Base-by-base conservation (phyloP, 2,797 vertebrate species). In the Schizopygopsis pylzovi region DNA sequence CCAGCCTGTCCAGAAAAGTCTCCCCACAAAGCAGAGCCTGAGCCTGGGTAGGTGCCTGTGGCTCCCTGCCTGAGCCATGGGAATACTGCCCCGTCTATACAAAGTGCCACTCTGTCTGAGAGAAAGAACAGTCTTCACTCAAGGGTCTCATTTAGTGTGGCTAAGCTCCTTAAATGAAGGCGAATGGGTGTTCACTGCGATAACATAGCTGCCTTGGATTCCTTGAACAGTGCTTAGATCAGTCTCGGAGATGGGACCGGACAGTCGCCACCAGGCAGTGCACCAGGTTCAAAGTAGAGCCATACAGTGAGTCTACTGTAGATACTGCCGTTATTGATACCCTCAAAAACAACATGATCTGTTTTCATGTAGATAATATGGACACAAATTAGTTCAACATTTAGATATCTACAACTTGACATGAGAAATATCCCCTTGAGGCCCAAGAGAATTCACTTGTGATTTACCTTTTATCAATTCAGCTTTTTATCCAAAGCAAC, bases 61-160 rank as follows among this genome's bases (percentile, higher is more conserved):
- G 91, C 92, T 89, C 78, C 49, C 20, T 78, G 87, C 85, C 80
- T 90, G 83, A 86, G 87, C 93, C 92, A 88, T 93, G 95, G 95
- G 95, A 95, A 95, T 95, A 93, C 90, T 90, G 87, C 86, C 89
- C 89, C 80, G 88, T 49, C 90, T 79, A 88, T 90, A 95, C 93
- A 95, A 95, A 95, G 94, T 94, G 88, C 94, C 91, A 90, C 95
- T 95, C 94, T 94, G 79, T 92, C 81, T 92, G 89, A 84, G 76
- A 86, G 87, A 89, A 90, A 86, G 83, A 88, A 90, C 91, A 91
- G 90, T 92, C 93, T 91, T 91, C 89, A 89, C 91, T 93, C 86
- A 94, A 92, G 93, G 91, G 89, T 91, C 92, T 94, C 89, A 92
- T 94, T 94, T 92, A 91, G 91, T 88, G 89, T 63, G 85, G 88